Base-by-base conservation (phyloP, 2,113 vertebrate species). In the Oreochromis aureus region DNA sequence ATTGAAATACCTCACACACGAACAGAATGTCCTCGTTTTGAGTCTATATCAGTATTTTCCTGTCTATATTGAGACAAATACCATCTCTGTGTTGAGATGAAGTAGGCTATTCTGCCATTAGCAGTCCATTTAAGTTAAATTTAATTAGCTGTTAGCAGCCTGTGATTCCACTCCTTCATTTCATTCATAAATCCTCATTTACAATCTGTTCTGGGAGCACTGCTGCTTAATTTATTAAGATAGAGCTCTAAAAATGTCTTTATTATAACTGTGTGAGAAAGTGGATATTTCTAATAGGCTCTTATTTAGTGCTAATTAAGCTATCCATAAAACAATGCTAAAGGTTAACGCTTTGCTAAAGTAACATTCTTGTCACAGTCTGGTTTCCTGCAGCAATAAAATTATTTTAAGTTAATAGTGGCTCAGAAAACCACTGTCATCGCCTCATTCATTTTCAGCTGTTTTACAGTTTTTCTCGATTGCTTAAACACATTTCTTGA, bases 101-200 rank as follows among this genome's bases (percentile, higher is more conserved):
- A 48, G 24, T 48, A 76, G 48, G 18, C 44, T n/a, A 11, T 78
- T 51, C 16, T 78, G 27, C 41, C 2, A 7, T 51, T 78, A 51
- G 24, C 71, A 0, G 0, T 7, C 18, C 44, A 8, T 32, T 51
- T 78, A 12, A 48, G 44, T 32, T 12, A 0, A 32, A 19, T 32
- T 19, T 7, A 78, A 78, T 78, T 51, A 51, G 44, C 71, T 48
- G 15, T 48, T 48, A 51, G 71, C 71, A 76, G 44, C 10, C 4
- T 76, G 44, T 51, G 44, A 76, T 76, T 76, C 41, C 8, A 46
- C 41, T 46, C 69, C 27, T 44, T 44, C n/a, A 27, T 44, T 44
- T 73, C 66, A 73, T 73, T 46, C 41, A 76, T 48, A 30, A 46
- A 76, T 76, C 69, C 41, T 76, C 1, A 76, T 76, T 1, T 76